Evolutionary conservation across 2,113 vertebrate genomes (phyloP), one percentile per base, ranked within the genome.

Genomic region (Spea bombifrons): DNA sequence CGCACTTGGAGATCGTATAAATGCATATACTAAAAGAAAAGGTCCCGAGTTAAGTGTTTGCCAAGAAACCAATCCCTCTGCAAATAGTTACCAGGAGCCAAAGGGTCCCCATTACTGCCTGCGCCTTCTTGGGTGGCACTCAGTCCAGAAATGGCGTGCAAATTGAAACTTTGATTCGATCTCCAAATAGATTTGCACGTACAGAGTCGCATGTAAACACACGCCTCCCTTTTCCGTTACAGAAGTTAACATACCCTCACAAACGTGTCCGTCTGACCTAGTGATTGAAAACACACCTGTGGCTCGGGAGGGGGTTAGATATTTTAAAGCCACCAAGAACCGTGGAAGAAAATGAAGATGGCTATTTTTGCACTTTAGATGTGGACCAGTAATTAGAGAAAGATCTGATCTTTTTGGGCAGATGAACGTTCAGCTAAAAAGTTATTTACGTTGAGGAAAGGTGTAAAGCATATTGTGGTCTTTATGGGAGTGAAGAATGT

Each of bases 51-150:
- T 13, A 61, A 12, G 15, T 3, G 30, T 65, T 8, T 17, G 63
- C 5, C 16, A 65, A 8, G 30, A 65, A 46, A 44, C 65, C 12
- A 12, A 67, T 46, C 7, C 44, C 30, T 10, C 65, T 46, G 3
- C 30, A 72, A 72, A 78, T 73, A 73, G 15, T 79, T 79, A 79
- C 77, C 77, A 79, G 70, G 5, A 79, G 70, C 77, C 77, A 79
- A 15, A 79, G 61, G 9, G 77, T 79, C 63, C 77, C 77, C 77
- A 79, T 79, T 57, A 73, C 30, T 73, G 70, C 48, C 46, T 72
- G 76, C 68, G 72, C 76, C 69, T 46, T 71, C 68, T 16, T 44
- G 12, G 69, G 69, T 59, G 57, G 77, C 77, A 59, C 49, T 47
- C 70, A 10, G 44, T 73, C 70, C 70, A 49, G 63, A 73, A 79